These are phyloP conservation scores for Scophthalmus maximus DNA, from an alignment of 2,113 vertebrate genomes.

Conservation along the genomic window DNA sequence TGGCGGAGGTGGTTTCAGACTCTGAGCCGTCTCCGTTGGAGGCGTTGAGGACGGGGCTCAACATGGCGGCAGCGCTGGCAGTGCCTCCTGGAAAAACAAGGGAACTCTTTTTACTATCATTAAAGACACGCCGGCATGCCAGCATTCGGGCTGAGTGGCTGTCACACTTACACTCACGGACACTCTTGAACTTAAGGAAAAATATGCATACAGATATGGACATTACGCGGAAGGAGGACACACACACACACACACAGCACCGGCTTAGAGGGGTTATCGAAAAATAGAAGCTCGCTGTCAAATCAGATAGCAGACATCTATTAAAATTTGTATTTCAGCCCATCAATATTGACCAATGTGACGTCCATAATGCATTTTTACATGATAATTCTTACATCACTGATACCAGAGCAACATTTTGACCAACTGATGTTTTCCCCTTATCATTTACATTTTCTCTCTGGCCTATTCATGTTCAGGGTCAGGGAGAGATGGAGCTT, in stretches of 20 bases:
- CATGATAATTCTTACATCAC: background rate
- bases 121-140: conserved; percentile 27
- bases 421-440: background rate
- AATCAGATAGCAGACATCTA: too few species aligned
- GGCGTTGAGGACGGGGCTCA: conserved; percentile 94
- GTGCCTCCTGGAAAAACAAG: conserved; percentile 85
- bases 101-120: conserved; percentile 47
- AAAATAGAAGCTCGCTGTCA: background rate
- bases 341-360: too few species aligned
- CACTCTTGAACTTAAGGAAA: background rate
- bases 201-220: conserved; percentile 2
- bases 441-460: background rate
- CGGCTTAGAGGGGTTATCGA: background rate
- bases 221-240: background rate
- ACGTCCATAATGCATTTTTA: background rate
- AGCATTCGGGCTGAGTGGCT: conserved; percentile 15
- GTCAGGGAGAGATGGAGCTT: conserved; percentile 2
- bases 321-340: too few species aligned
- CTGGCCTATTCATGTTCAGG: conserved; percentile 12
- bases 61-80: conserved; percentile 89
- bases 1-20: conserved; percentile 97
- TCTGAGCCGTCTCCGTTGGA: conserved; percentile 97
- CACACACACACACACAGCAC: background rate
- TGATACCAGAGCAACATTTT: background rate
- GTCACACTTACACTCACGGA: conserved; percentile 39